A percentile compares a stretch with the other conserved stretches of the same genome.
These are phyloP conservation scores for Contarinia nasturtii DNA, from an alignment of 1,140 invertebrate species.

Conservation along the genomic window DNA sequence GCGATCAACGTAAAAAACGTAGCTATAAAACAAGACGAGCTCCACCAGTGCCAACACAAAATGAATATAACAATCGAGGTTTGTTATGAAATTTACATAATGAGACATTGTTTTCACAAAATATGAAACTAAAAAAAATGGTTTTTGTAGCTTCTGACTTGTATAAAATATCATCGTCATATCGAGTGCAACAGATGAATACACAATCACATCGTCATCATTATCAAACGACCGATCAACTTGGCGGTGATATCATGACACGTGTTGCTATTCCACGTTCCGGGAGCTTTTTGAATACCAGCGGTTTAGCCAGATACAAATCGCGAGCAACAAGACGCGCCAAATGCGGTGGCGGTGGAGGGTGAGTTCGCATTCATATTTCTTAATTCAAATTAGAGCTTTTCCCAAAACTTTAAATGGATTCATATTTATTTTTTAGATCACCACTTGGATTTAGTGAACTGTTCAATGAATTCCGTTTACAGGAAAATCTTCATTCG, in stretches of 20 bases:
- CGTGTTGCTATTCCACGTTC: constrained; percentile 66
- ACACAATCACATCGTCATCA: constrained; percentile 19
- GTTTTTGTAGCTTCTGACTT: not conserved
- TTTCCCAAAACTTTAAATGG: constrained; percentile 4
- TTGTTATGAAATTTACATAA: too few species aligned
- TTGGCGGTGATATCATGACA: constrained; percentile 54
- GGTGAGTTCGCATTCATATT: constrained; percentile 1
- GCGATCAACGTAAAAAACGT: constrained; percentile 19
- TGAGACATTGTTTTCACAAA: not conserved
- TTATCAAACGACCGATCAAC: constrained; percentile 18
- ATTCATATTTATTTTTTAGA: constrained; percentile 23
- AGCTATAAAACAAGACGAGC: constrained; percentile 20
- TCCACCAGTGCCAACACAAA: constrained; percentile 14
- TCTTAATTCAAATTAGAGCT: too few species aligned
- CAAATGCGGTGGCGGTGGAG: constrained; percentile 13
- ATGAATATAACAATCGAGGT: not conserved
- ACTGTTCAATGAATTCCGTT: constrained; percentile 61
- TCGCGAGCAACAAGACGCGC: constrained; percentile 24
- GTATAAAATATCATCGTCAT: not conserved
- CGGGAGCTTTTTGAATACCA: constrained; percentile 61
- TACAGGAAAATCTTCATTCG: constrained; percentile 67
- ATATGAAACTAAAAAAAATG: too few species aligned
- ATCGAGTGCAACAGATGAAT: constrained; percentile 26
- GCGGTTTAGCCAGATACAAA: constrained; percentile 46
- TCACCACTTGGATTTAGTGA: constrained; percentile 66